Evolutionary conservation across 2,113 vertebrate species (phyloP), one percentile per base, ranked within the genome.

Genomic region (Scomber japonicus): DNA sequence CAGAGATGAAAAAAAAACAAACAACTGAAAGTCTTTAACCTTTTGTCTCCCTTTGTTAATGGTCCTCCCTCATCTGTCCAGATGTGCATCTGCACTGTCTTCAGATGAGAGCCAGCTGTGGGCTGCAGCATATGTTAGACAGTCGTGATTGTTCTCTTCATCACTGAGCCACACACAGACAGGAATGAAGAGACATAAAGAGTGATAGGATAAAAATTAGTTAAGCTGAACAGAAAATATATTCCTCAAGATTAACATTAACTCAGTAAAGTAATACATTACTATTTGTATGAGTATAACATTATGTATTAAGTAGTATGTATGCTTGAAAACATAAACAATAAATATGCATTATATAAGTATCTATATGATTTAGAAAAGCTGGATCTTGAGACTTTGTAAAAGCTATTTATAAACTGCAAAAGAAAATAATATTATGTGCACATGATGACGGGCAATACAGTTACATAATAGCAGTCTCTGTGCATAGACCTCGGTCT

Each of bases 41-140:
- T 85, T 74, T 54, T 59, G 75, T 77, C 56, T 82, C 54, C 85
- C 50, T 80, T 45, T 65, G 66, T 51, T 77, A 79, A 73, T 46
- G 27, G 31, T 75, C 82, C 83, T 88, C 56, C 60, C 55, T 71
- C 79, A 74, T 81, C 75, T 72, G 62, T 65, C 78, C 87, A 91
- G 78, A 90, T 90, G 88, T 87, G 88, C 57, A 3, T 83, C 71
- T 75, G 65, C 53, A 66, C 69, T 55, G 44, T 86, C 71, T 44
- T 46, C 35, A 91, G 78, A 85, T 89, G 80, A 89, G 62, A 85
- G 85, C 80, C 88, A 93, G 91, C 87, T 91, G 87, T 85, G 59
- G 78, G 63, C 78, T 59, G 75, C 71, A 64, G 83, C 85, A 83
- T 40, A 67, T 88, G 84, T 82, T 65, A 65, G 66, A 70, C 16